Percentiles rank a stretch among this genome's conserved stretches.
Evolutionary conservation across 2,797 vertebrate genomes (phyloP).

Genomic region (Mus spretus): DNA sequence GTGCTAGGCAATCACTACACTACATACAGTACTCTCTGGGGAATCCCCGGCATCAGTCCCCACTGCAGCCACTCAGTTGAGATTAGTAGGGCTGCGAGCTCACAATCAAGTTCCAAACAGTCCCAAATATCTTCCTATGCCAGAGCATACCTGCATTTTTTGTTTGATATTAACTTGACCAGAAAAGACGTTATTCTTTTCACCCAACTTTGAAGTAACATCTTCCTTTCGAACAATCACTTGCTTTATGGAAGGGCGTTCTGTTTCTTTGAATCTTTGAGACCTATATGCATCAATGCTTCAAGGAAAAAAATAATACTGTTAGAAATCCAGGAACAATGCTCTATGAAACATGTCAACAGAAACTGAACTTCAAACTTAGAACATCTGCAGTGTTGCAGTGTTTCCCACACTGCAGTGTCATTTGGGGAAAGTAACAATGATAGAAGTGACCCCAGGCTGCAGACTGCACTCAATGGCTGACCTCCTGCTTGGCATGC

Average conservation of each 20-base stretch:
- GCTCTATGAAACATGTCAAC: background rate
- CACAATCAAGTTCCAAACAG: background rate
- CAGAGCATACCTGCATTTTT: slow-evolving; percentile 94
- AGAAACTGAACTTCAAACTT: background rate
- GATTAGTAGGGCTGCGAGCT: background rate
- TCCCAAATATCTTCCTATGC: background rate
- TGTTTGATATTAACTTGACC: slow-evolving; percentile 92
- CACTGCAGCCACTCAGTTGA: background rate
- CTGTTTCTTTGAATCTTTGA: slow-evolving; percentile 94
- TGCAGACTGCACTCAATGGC: background rate
- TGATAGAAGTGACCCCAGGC: background rate
- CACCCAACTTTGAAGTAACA: slow-evolving; percentile 90
- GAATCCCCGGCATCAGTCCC: background rate
- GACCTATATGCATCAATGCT: slow-evolving; percentile 96
- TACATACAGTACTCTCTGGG: background rate
- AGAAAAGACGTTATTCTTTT: slow-evolving; percentile 85
- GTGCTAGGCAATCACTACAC: background rate
- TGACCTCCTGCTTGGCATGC: background rate
- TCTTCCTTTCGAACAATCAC: slow-evolving; percentile 96
- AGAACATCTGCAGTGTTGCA: background rate
- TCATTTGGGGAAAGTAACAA: background rate
- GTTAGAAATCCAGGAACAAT: slow-evolving; percentile 25
- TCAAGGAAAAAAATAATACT: slow-evolving; percentile 66
- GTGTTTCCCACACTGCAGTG: background rate
- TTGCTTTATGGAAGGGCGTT: slow-evolving; percentile 93